Base-by-base conservation (phyloP, 92 coral and sea anemone species). In the Blastomussa wellsi region DNA sequence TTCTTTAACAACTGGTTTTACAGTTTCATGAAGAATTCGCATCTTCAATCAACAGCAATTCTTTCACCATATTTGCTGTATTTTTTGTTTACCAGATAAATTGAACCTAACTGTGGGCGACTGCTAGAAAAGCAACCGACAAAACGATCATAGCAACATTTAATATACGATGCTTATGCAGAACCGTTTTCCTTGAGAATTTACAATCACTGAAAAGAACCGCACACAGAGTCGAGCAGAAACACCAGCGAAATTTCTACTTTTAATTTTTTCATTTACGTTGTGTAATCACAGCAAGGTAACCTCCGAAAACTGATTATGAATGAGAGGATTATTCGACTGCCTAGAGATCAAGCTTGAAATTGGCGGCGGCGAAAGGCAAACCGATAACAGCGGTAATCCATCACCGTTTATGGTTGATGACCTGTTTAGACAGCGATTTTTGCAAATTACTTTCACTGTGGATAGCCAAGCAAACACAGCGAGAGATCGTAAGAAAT, bases 391-490 rank as follows among this genome's bases (percentile, higher is more conserved):
- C 4, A 0, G 7, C 1, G 1, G 9, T 22, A 70, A 16, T 20
- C 44, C 26, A 20, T 36, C 44, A 70, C 26, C 37, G 36, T 16
- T 9, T 32, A 38, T 33, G 6, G 75, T 35, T 48, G 80, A 76
- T 49, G 64, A 51, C 64, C 80, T 33, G 13, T 48, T 28, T 9
- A 75, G 22, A 10, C 67, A 33, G 13, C 73, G 83, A 79, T 28
- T 72, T 79, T 78, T 66, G 22, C 35, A 41, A 79, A 49, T 81
- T 47, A 70, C 52, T 12, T 68, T 69, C 38, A 24, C 59, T 68
- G 74, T 29, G 60, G 74, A 44, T 5, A 65, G 60, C 74, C 74
- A 29, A 79, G 36, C n/a, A 33, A 60, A 68, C 41, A 57, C 65
- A 14, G 38, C 41, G 0, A 69, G 51, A 41, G 74, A 48, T 49